Evolutionary conservation across 2,113 vertebrate genomes (phyloP).

Genomic region (Anser cygnoides): DNA sequence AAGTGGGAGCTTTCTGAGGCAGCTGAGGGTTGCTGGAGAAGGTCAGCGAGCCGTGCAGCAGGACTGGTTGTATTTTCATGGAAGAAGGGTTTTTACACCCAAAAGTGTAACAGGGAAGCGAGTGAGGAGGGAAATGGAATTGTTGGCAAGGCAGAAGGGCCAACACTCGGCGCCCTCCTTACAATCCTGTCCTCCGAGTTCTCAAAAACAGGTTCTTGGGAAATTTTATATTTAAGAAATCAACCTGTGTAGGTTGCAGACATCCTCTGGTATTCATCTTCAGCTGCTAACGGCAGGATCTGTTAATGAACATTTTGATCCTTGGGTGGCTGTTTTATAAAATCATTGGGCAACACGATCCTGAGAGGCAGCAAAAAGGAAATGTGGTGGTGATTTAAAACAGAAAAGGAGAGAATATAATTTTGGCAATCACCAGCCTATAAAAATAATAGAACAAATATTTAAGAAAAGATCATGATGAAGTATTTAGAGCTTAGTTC

Average conservation of each 20-base stretch:
- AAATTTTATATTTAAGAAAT: neutral
- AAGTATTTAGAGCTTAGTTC: conserved; percentile 39
- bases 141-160: neutral
- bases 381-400: neutral
- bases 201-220: neutral
- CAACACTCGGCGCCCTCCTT: neutral
- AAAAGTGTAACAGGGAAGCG: neutral
- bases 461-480: conserved; percentile 15
- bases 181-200: neutral
- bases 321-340: neutral
- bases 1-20: neutral
- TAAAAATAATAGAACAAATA: conserved; percentile 28
- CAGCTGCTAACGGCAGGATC: neutral
- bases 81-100: neutral
- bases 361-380: conserved; percentile 20
- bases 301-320: conserved; percentile 6
- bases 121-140: neutral
- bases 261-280: neutral
- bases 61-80: neutral
- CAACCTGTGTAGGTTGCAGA: neutral
- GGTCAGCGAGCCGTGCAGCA: neutral
- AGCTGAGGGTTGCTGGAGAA: neutral
- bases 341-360: neutral
- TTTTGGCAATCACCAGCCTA: conserved; percentile 14
- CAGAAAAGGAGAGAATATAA: neutral